Conservation (phyloP, 2,888 invertebrate genomes). For the Ametastegia equiseti region DNA sequence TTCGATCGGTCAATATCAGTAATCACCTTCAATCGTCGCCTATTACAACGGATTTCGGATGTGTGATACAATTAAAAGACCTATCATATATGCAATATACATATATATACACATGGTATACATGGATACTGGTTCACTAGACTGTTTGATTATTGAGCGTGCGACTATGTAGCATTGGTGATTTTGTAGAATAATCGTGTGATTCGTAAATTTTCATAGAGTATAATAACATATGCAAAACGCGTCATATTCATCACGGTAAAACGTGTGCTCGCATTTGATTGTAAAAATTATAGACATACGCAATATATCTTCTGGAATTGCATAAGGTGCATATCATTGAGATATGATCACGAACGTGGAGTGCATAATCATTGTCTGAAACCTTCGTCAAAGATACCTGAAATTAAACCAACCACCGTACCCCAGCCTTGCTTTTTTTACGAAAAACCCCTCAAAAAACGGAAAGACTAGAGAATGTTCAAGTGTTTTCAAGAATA, state of each 20-base stretch:
- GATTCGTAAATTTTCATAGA: not conserved
- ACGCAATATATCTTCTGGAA: not conserved
- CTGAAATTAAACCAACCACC: not conserved
- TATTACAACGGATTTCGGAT: not conserved
- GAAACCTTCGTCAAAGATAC: not conserved
- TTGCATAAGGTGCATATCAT: not conserved
- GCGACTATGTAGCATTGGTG: not conserved
- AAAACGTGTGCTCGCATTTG: constrained; percentile 1
- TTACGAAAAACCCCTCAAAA: not conserved
- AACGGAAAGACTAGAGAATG: not conserved
- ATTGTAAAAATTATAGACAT: not conserved
- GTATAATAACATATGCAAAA: not conserved
- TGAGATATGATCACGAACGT: not conserved
- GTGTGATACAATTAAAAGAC: not conserved
- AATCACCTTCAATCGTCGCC: not conserved
- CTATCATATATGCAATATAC: not conserved
- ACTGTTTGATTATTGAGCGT: not conserved
- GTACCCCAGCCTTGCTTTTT: not conserved
- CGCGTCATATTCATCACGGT: not conserved
- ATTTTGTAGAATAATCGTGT: not conserved
- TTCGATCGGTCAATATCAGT: not conserved
- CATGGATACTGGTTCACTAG: not conserved
- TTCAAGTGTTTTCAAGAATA: not conserved
- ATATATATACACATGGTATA: not conserved
- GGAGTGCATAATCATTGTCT: not conserved